phyloP scores from a whole-genome alignment of 2,113 vertebrate species.

The Microtus oregoni region DNA sequence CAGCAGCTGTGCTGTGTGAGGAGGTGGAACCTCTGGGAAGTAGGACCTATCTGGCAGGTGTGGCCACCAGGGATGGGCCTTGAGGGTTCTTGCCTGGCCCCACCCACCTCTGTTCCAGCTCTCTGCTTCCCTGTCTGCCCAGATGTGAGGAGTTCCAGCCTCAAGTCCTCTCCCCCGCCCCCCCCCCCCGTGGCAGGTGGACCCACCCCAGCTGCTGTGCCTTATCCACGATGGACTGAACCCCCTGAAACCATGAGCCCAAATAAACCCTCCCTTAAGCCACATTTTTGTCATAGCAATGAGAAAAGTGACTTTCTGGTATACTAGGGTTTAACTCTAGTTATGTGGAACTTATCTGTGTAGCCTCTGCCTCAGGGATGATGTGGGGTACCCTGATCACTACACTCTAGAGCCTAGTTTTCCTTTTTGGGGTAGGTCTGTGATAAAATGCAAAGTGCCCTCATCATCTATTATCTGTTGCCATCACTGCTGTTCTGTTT shows the following conservation, averaged over 20 bases:
- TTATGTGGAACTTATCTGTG: not conserved
- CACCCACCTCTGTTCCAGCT: not conserved
- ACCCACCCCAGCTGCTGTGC: too few relatives aligned
- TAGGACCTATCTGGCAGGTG: not conserved
- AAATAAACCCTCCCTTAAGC: too few relatives aligned
- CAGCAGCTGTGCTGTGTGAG: not conserved
- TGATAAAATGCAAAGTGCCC: accelerated
- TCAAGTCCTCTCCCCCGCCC: not conserved
- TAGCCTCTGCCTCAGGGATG: too few relatives aligned
- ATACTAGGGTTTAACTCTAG: not conserved
- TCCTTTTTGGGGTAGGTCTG: too few relatives aligned
- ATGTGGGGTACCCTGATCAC: too few relatives aligned
- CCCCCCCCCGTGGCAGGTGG: not conserved
- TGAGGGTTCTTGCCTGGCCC: not conserved
- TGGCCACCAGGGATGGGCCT: not conserved
- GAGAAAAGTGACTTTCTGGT: not conserved
- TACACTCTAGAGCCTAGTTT: too few relatives aligned
- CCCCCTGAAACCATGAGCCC: not conserved
- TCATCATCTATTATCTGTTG: accelerated
- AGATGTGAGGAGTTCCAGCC: not conserved
- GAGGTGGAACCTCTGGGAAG: too few relatives aligned
- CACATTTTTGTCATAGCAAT: too few relatives aligned
- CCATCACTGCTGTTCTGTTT: accelerated
- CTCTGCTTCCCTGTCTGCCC: not conserved
- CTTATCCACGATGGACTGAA: too few relatives aligned